Conservation (phyloP, 1,140 invertebrate genomes). For the Chironomus striatipennis region DNA sequence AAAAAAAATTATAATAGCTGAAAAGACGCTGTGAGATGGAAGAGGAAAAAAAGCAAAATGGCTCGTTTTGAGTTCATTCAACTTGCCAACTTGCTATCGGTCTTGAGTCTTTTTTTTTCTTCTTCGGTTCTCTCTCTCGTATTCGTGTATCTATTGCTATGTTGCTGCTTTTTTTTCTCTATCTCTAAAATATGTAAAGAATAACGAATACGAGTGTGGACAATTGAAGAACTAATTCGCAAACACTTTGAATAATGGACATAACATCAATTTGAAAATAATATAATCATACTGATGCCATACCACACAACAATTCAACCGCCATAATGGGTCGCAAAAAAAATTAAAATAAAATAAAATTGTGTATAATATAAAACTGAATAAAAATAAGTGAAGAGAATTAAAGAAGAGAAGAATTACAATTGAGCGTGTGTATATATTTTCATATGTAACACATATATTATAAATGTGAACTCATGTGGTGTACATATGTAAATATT, state of each 20-base stretch:
- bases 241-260: constrained; percentile 2
- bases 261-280: constrained; percentile 11
- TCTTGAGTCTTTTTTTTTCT: background rate
- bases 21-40: constrained; percentile 18
- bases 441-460: background rate
- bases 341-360: no score
- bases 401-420: background rate
- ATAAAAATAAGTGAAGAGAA: no score
- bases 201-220: background rate
- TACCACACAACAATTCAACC: background rate
- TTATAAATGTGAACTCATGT: background rate
- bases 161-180: background rate
- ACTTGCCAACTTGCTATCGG: constrained; percentile 1
- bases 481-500: no score
- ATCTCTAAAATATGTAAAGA: background rate
- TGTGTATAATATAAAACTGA: no score
- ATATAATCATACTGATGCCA: background rate
- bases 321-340: no score
- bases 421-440: background rate
- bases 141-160: background rate
- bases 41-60: constrained; percentile 22
- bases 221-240: constrained; percentile 7
- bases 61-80: constrained; percentile 22
- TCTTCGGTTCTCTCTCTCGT: background rate
- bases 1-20: background rate